Evolutionary conservation across 2,113 vertebrate species (phyloP), one percentile per base, ranked within the genome.

Genomic region (Rostratula benghalensis): DNA sequence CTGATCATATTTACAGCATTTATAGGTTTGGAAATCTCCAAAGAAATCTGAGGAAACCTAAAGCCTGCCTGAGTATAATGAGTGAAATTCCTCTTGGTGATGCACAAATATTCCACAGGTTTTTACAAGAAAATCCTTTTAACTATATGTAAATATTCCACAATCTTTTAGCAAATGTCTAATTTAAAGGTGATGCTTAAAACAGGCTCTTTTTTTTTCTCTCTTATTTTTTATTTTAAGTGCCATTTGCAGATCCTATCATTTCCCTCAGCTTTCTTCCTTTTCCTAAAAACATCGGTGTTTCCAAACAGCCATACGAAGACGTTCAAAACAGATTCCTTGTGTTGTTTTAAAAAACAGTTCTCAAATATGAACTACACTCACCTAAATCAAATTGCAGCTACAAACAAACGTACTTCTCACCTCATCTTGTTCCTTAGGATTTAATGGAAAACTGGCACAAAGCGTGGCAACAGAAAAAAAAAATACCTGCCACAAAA

Each of bases 371-470:
- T 39, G 94, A 95, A 90, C 90, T 94, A 84, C 78, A 75, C 3
- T 27, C 76, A 88, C 71, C 83, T 95, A 97, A 96, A 95, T 95
- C 93, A 96, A 97, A 94, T 71, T 61, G 54, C 91, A 95, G 80
- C 90, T 95, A 97, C 94, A 97, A 98, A 97, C 83, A 92, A 95
- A 96, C 83, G 93, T 97, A 93, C 86, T 94, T 98, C 96, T 98
- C 97, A 97, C 95, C 95, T 98, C 98, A 97, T 98, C 96, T 96
- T 37, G 9, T 63, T 95, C 87, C 94, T 25, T 22, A 35, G 78
- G 78, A 75, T 89, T 95, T 95, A 94, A 95, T 94, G 95, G 97
- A 97, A 98, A 98, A 95, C 96, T 96, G 97, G 96, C 97, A 97
- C 90, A 86, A 96, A 96, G 95, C 3, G 5, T 96, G 94, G 92